Evolutionary conservation across 1,140 invertebrate species (phyloP).

Genomic region (Lordiphosa clarofinis): DNA sequence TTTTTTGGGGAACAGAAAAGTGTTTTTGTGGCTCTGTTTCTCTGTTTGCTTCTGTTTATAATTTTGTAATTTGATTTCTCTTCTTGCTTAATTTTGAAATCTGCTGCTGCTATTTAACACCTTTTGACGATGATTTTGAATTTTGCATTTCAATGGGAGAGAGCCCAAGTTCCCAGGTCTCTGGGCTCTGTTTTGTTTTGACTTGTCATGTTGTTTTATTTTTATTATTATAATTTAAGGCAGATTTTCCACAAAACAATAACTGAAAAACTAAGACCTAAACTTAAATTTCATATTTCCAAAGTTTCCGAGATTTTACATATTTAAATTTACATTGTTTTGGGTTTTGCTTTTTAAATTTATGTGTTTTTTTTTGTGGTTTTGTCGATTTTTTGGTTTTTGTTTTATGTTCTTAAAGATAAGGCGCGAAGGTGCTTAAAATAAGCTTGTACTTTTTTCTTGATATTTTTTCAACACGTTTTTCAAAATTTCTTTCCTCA

Average conservation of each 20-base stretch:
- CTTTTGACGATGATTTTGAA: slow-evolving; percentile 59
- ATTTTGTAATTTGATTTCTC: slow-evolving; percentile 37
- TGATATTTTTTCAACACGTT: slow-evolving; percentile 82
- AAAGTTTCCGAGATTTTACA: slow-evolving; percentile 18
- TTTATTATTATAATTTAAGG: slow-evolving; percentile 82
- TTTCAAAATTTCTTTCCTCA: slow-evolving; percentile 44
- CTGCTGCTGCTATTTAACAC: slow-evolving; percentile 44
- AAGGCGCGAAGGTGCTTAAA: slow-evolving; percentile 87
- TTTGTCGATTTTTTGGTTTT: slow-evolving; percentile 64
- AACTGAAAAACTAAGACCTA: slow-evolving; percentile 67
- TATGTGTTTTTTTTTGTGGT: slow-evolving; percentile 66
- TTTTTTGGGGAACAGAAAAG: slow-evolving; percentile 44
- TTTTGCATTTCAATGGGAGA: slow-evolving; percentile 51
- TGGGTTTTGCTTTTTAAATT: slow-evolving; percentile 64
- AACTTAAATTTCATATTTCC: slow-evolving; percentile 45
- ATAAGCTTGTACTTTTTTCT: slow-evolving; percentile 87
- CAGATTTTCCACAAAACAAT: slow-evolving; percentile 84
- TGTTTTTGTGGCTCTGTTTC: slow-evolving; percentile 40
- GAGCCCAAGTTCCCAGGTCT: neutral
- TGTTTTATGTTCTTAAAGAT: slow-evolving; percentile 83
- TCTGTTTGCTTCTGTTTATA: slow-evolving; percentile 39
- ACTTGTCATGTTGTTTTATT: slow-evolving; percentile 53
- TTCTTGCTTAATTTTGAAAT: slow-evolving; percentile 58
- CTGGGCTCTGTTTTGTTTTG: slow-evolving; percentile 24
- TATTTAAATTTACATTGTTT: slow-evolving; percentile 52